These are phyloP conservation scores for Tinamus major DNA, from an alignment of 2,797 vertebrate species.

Conservation along the genomic window DNA sequence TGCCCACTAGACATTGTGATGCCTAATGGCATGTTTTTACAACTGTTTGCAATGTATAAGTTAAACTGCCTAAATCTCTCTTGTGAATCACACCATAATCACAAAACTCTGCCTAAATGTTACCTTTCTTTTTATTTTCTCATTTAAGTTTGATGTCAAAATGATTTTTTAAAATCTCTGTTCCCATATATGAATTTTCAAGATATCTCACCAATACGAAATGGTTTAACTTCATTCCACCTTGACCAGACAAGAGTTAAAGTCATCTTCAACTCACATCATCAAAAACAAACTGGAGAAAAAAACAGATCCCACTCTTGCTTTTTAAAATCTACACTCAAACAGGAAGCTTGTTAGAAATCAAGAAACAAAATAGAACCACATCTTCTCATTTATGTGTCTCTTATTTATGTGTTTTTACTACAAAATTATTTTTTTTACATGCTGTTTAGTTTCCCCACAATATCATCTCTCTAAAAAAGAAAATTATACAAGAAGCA, in stretches of 20 bases:
- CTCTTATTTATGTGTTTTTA: background rate
- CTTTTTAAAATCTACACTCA: background rate
- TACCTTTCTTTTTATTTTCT: background rate
- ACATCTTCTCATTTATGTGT: background rate
- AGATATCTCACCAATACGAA: background rate
- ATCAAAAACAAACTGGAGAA: background rate
- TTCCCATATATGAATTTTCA: background rate
- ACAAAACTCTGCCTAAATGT: background rate
- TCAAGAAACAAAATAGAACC: background rate
- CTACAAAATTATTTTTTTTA: background rate
- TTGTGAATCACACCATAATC: slow-evolving; percentile 44
- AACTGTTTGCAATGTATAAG: slow-evolving; percentile 57
- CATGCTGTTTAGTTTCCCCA: background rate
- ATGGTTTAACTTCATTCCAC: background rate
- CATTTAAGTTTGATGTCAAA: background rate
- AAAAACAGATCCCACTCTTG: background rate
- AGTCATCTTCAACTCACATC: background rate
- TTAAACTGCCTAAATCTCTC: slow-evolving; percentile 38
- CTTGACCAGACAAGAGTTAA: background rate
- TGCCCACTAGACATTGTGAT: slow-evolving; percentile 12
- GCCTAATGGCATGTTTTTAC: slow-evolving; percentile 55
- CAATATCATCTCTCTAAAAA: background rate
- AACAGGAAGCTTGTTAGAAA: background rate
- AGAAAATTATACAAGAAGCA: background rate
- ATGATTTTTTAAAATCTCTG: background rate